Evolutionary conservation across 2,113 vertebrate genomes (phyloP), one percentile per base, ranked within the genome.

Genomic region (Ardeotis arabs): DNA sequence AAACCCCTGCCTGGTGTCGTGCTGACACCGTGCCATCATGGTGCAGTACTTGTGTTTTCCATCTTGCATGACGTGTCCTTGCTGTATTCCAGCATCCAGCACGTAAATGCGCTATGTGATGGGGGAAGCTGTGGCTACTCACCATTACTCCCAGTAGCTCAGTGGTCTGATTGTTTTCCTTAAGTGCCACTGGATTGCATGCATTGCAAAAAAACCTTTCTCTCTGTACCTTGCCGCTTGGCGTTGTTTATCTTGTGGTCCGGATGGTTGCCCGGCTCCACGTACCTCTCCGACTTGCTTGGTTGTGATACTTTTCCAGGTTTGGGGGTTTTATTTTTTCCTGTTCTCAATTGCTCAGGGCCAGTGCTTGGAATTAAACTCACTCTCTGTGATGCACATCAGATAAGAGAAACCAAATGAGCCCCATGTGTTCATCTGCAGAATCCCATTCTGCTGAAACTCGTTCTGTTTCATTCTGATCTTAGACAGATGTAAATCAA

Each of bases 401-500:
- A 96, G 96, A 93, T 62, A 91, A 90, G 87, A 86, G 93, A 85
- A 93, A 91, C 84, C 90, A 90, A 95, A 93, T 7, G 87, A 96
- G 93, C 95, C 91, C 95, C 55, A 21, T 77, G 96, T 66, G 90
- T 85, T 91, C 95, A 41, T 90, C 90, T 76, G 75, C 89, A 90
- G 78, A 70, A 77, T 80, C 93, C 89, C n/a, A 44, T 76, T 91
- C 95, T 93, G 93, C 90, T 92, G 20, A n/a, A 92, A 68, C 70
- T 89, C 27, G 24, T 91, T 78, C 84, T 75, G 84, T 22, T 84
- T 52, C 87, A 25, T 78, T 80, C 86, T 90, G 86, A 89, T 80
- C 95, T 86, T 22, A 86, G 95, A 23, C 95, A 90, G 96, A 91
- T 90, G 90, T 95, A 97, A 97, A 96, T 96, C 96, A 93, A 66